Evolutionary conservation across 2,797 vertebrate species (phyloP).

Genomic region (Etheostoma perlongum): DNA sequence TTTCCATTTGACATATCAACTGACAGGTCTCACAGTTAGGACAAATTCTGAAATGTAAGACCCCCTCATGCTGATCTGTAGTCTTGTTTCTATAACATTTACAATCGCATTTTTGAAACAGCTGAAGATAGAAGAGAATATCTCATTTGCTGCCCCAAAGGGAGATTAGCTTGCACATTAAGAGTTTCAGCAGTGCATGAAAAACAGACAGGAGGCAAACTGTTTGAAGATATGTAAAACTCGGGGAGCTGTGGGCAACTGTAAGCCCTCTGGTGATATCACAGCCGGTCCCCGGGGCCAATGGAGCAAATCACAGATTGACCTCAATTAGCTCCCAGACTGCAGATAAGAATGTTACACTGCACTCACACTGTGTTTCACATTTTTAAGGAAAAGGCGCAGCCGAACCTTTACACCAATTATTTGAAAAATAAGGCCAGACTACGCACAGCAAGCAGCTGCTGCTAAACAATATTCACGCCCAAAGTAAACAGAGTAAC

Average conservation of each 20-base stretch:
- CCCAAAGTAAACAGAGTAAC: conserved; percentile 4
- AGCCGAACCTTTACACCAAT: conserved; percentile 15
- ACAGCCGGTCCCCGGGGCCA: conserved; percentile 52
- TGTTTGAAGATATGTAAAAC: conserved; percentile 62
- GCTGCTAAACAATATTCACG: conserved; percentile 9
- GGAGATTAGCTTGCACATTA: conserved; percentile 32
- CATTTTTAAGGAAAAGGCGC: conserved; percentile 32
- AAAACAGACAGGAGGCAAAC: conserved; percentile 35
- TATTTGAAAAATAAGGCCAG: conserved; percentile 43
- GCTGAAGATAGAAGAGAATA: conserved; percentile 32
- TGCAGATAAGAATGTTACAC: conserved; percentile 57
- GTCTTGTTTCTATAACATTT: conserved; percentile 11
- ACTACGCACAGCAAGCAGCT: background rate
- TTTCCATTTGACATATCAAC: conserved; percentile 9
- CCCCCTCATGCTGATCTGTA: background rate
- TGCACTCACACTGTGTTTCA: conserved; percentile 36
- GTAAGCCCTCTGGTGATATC: conserved; percentile 67
- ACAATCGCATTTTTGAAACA: conserved; percentile 24
- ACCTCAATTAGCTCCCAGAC: conserved; percentile 74
- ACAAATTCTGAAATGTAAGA: background rate
- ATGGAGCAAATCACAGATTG: conserved; percentile 80
- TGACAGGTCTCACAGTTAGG: background rate
- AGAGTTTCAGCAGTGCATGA: conserved; percentile 27
- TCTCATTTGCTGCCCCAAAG: conserved; percentile 16
- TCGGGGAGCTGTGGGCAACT: conserved; percentile 32